Percentiles rank a stretch among this genome's conserved stretches.
phyloP scores from a whole-genome alignment of 2,113 vertebrate species.

The Upupa epops region DNA sequence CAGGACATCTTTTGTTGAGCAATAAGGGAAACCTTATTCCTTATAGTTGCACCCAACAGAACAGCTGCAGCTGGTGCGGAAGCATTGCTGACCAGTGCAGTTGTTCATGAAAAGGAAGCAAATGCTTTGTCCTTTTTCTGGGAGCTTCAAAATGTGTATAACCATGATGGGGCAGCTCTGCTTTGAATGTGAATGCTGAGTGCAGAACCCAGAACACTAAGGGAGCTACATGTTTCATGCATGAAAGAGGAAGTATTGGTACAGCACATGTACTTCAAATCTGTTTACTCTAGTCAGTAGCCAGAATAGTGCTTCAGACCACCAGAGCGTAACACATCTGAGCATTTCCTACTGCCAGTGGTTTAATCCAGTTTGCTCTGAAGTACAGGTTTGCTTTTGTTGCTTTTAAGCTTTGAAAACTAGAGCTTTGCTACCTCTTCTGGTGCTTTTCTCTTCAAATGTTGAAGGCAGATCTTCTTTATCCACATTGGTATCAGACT shows the following conservation, averaged over 20 bases:
- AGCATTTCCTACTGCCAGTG: not conserved
- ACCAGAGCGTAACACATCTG: fast-evolving
- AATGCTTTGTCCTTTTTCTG: not conserved
- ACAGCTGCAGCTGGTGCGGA: not conserved
- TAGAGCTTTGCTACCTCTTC: not conserved
- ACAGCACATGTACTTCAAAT: fast-evolving
- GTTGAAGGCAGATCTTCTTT: not conserved
- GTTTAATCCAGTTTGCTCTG: not conserved
- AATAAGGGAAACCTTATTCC: not conserved
- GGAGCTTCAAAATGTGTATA: not conserved
- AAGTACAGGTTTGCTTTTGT: not conserved
- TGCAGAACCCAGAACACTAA: fast-evolving
- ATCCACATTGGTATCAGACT: too few relatives aligned
- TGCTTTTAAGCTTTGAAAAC: not conserved
- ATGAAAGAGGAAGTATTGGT: not conserved
- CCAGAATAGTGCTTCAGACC: not conserved
- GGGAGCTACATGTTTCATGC: fast-evolving
- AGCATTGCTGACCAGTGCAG: fast-evolving
- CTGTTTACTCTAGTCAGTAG: not conserved
- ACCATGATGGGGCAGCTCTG: not conserved
- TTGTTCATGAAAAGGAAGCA: not conserved
- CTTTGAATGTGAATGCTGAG: fast-evolving
- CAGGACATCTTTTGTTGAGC: conserved; percentile 53
- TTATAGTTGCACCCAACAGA: not conserved
- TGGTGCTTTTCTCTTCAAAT: not conserved